A percentile compares a stretch with the other conserved stretches of the same genome.
phyloP scores from a whole-genome alignment of 2,888 invertebrate species.

The Sarcophaga caerulescens region DNA sequence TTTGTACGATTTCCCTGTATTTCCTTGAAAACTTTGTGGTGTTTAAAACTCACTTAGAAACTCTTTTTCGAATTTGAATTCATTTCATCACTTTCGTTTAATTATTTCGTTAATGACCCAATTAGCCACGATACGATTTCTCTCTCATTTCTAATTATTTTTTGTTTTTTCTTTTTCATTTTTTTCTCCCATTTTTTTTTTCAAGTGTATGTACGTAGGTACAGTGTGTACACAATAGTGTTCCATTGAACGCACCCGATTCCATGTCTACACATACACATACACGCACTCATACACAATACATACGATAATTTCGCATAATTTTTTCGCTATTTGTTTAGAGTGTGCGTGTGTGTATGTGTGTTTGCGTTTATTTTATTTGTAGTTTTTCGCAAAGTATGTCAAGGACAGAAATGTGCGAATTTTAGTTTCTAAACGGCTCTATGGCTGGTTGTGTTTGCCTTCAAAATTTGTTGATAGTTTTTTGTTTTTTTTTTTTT shows the following conservation, averaged over 20 bases:
- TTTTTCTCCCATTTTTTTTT: conserved; percentile 26
- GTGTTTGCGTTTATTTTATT: conserved; percentile 17
- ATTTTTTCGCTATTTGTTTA: conserved; percentile 51
- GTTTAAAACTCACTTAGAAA: too few species aligned
- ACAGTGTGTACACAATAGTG: background rate
- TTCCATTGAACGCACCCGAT: conserved; percentile 62
- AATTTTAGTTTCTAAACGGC: conserved; percentile 70
- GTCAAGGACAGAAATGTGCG: conserved; percentile 80
- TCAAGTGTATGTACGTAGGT: conserved; percentile 13
- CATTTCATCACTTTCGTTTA: too few species aligned
- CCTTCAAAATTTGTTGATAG: conserved; percentile 52
- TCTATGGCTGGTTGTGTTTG: conserved; percentile 27
- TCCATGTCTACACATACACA: conserved; percentile 27
- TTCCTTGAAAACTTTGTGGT: too few species aligned
- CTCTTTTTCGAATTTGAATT: too few species aligned
- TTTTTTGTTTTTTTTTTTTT: conserved; percentile 24
- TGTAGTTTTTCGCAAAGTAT: conserved; percentile 72
- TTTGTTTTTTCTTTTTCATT: background rate
- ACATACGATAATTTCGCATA: conserved; percentile 10
- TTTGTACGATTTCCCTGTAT: too few species aligned
- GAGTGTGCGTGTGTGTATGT: background rate
- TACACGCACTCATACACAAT: background rate
- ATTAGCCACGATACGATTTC: too few species aligned
- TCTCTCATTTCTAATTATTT: background rate
- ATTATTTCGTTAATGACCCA: too few species aligned